phyloP scores from a whole-genome alignment of 2,113 vertebrate genomes.

The Emydura subglobosa region DNA sequence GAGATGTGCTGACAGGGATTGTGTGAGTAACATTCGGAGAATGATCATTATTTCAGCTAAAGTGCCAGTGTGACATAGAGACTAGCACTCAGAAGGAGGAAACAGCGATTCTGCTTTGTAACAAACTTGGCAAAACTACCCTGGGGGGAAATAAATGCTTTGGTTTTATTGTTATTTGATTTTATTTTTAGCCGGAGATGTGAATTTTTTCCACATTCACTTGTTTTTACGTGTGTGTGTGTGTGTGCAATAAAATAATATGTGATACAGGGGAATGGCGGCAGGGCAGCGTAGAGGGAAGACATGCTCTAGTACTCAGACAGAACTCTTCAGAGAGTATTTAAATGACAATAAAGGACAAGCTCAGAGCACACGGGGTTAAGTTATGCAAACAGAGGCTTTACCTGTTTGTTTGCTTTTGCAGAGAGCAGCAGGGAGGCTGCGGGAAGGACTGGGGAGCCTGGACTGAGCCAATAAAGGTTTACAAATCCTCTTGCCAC shows the following conservation, averaged over 20 bases:
- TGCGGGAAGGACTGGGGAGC: not conserved
- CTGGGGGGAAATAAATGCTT: not conserved
- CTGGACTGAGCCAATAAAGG: constrained; percentile 9
- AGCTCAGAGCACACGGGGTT: accelerated
- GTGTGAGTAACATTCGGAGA: not conserved
- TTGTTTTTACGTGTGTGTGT: accelerated
- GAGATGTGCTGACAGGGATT: not conserved
- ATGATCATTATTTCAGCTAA: too few species aligned
- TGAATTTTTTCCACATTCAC: not conserved
- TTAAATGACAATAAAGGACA: not conserved
- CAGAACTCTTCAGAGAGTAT: accelerated
- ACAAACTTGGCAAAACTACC: not conserved
- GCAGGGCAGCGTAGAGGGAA: not conserved
- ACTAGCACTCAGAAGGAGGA: not conserved
- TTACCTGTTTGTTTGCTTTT: not conserved
- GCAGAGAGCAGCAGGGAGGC: not conserved
- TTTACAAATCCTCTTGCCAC: constrained; percentile 38
- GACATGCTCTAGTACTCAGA: accelerated
- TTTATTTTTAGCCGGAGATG: not conserved
- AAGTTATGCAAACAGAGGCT: not conserved
- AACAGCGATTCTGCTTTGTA: not conserved
- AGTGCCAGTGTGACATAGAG: not conserved
- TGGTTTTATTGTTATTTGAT: not conserved
- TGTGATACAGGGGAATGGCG: not conserved
- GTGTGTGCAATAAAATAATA: accelerated